Evolutionary conservation across 1,140 invertebrate genomes (phyloP).

Genomic region (Drosophila athabasca): DNA sequence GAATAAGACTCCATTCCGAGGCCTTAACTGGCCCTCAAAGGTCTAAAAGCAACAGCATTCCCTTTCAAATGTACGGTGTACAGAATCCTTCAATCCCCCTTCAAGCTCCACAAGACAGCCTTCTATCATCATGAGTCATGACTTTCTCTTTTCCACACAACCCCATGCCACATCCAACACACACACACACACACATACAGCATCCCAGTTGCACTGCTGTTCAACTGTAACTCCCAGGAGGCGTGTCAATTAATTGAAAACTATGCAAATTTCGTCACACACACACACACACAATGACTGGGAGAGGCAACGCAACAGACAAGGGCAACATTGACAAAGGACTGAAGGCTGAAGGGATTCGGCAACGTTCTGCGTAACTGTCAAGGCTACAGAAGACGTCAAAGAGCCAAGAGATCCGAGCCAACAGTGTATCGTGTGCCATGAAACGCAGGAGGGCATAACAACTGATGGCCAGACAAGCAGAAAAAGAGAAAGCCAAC

Average conservation of each 20-base stretch:
- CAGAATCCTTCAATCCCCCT: no score
- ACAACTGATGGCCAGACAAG: conserved; percentile 62
- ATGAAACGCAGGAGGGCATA: conserved; percentile 32
- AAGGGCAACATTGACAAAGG: conserved; percentile 21
- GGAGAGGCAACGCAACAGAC: not conserved
- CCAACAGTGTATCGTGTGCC: conserved; percentile 12
- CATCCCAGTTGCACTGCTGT: not conserved
- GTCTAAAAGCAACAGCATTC: no score
- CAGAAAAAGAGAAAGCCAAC: conserved; percentile 48
- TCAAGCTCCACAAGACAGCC: no score
- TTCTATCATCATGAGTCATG: no score
- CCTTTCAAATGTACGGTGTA: no score
- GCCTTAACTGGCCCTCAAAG: no score
- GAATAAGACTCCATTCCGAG: no score
- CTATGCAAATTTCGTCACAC: conserved; percentile 34
- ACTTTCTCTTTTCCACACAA: no score
- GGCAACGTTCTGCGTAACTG: conserved; percentile 13
- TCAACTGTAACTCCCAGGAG: conserved; percentile 12
- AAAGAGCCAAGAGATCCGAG: conserved; percentile 35
- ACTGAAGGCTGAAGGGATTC: not conserved
- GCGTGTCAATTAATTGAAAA: conserved; percentile 32
- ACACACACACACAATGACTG: not conserved
- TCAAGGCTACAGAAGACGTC: conserved; percentile 38
- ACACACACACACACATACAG: not conserved
- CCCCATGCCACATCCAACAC: no score